A percentile compares a stretch with the other conserved stretches of the same genome.
Evolutionary conservation across 2,888 invertebrate species (phyloP).

Genomic region (Epicampocera succincta): DNA sequence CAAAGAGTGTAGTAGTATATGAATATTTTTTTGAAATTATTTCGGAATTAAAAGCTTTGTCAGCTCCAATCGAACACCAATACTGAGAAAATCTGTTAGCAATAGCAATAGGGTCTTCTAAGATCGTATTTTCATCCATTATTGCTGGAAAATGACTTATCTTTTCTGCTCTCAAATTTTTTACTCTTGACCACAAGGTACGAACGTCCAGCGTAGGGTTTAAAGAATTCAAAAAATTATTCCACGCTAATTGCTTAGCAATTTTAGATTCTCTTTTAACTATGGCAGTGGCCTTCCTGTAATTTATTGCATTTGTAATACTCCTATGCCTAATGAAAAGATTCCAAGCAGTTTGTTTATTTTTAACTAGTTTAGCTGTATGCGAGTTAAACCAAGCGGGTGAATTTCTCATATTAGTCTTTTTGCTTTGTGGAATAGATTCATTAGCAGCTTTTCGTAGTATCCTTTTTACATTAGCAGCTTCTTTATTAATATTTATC

Average conservation of each 20-base stretch:
- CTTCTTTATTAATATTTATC: not conserved
- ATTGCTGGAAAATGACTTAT: no score
- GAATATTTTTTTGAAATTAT: not conserved
- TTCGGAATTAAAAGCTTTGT: conserved; percentile 1
- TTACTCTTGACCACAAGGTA: not conserved
- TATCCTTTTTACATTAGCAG: not conserved
- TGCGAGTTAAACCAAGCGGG: not conserved
- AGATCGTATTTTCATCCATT: no score
- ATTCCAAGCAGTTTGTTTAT: not conserved
- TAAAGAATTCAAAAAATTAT: not conserved
- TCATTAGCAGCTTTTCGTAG: not conserved
- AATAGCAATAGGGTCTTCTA: not conserved
- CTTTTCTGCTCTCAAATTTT: not conserved
- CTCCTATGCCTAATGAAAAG: not conserved
- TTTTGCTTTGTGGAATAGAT: not conserved
- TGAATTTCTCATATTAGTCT: not conserved
- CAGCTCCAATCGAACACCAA: conserved; percentile 33
- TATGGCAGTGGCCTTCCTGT: not conserved
- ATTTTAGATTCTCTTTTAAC: not conserved
- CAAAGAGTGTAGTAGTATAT: not conserved
- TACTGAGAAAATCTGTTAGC: not conserved
- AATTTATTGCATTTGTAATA: not conserved
- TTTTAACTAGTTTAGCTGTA: not conserved
- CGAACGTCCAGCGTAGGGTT: not conserved
- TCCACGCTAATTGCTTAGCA: not conserved